phyloP scores from a whole-genome alignment of 2,113 vertebrate genomes.

The Delphinus delphis region DNA sequence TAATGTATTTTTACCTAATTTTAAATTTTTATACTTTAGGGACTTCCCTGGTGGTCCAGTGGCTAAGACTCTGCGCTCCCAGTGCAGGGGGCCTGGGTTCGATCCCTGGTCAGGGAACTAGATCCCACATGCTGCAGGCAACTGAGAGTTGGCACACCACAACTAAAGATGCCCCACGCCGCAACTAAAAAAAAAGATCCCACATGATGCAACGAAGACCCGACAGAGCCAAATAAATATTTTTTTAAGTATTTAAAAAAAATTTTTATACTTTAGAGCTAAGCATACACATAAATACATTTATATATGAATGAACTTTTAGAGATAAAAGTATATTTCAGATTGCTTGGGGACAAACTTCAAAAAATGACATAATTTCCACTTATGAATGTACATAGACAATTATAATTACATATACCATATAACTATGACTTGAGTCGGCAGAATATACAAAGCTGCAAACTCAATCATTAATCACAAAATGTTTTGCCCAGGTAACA shows the following conservation, averaged over 20 bases:
- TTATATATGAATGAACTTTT: neutral
- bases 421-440: neutral
- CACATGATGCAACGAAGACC: too few relatives aligned
- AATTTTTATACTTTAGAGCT: neutral
- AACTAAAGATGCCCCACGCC: too few relatives aligned
- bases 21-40: neutral
- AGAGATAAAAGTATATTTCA: conserved; percentile 30
- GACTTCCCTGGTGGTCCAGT: too few relatives aligned
- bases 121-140: too few relatives aligned
- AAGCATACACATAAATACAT: neutral
- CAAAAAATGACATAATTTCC: neutral
- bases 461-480: neutral
- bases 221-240: too few relatives aligned
- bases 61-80: too few relatives aligned
- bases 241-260: too few relatives aligned
- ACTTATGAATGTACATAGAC: neutral
- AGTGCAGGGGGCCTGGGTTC: too few relatives aligned
- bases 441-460: conserved; percentile 10
- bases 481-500: neutral
- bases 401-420: neutral
- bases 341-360: neutral
- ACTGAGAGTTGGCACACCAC: too few relatives aligned
- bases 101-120: too few relatives aligned
- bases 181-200: too few relatives aligned
- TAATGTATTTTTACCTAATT: neutral